Evolutionary conservation across 2,797 vertebrate genomes (phyloP), one percentile per base, ranked within the genome.

Genomic region (Sebastes diaconus): DNA sequence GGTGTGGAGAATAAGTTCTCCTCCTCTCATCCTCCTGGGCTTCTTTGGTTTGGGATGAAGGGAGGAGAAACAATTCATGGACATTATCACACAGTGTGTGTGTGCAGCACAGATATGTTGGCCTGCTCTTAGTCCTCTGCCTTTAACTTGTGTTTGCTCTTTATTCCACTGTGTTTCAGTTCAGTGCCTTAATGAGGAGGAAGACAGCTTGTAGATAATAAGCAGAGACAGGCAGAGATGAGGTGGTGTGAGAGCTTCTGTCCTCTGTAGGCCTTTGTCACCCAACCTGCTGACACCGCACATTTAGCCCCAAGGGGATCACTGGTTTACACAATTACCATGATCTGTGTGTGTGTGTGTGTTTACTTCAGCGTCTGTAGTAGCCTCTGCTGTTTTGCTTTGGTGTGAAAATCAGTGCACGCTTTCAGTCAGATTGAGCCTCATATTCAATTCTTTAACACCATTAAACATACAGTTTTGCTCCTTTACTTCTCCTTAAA

Each of bases 241-340:
- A 77, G 75, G 86, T 64, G 87, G 73, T 73, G 67, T 77, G 79
- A 83, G 81, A 83, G 81, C 79, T 52, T 75, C 79, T 89, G 90
- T 92, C 91, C 89, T 90, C 83, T 91, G 70, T 87, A 84, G 80
- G 83, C 68, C 79, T 89, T 91, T 89, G 87, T 91, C 90, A 91
- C 65, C 73, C 73, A 88, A 88, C 87, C 82, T 90, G 93, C 93
- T 94, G 93, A 94, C 91, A 81, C 75, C 0, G 29, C 90, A 89
- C 59, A 87, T 92, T 82, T 80, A 64, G 36, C 77, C 88, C 77
- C 75, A 68, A 79, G 83, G 89, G 89, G 84, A 88, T 91, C 80
- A 77, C 84, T 61, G 79, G 79, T 90, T 87, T 82, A 86, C 90
- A 91, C 88, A 81, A 70, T 90, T 88, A 87, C 80, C 79, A 77